Base-by-base conservation (phyloP, 1,140 invertebrate species). In the Drosophila nebulosa region DNA sequence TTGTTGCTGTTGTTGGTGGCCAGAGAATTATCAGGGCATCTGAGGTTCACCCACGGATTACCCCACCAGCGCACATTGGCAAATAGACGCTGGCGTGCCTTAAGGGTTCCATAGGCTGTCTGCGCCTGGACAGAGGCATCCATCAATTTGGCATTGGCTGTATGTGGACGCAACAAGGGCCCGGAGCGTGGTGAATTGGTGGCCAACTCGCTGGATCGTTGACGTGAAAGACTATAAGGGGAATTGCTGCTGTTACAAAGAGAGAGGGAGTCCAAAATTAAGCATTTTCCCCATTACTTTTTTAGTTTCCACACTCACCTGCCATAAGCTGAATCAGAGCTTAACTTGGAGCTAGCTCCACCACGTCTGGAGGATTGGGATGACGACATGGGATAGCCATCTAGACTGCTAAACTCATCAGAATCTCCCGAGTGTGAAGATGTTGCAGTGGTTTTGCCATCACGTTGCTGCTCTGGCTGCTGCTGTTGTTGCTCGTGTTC, bases 261-360 rank as follows among this genome's bases (percentile, higher is more conserved):
- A n/a, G n/a, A n/a, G n/a, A n/a, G n/a, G n/a, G n/a, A n/a, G n/a
- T n/a, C n/a, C n/a, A n/a, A n/a, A n/a, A n/a, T n/a, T n/a, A n/a
- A n/a, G n/a, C n/a, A n/a, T n/a, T n/a, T n/a, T n/a, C n/a, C n/a
- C n/a, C n/a, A n/a, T n/a, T n/a, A n/a, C n/a, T n/a, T n/a, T 36
- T 36, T 36, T 14, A 3, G 1, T 2, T 46, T 52, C 5, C 0
- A 35, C 7, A 16, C 78, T 92, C 80, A 95, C 95, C 95, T 95
- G 92, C 94, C 94, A 74, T 95, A 95, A 1, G 95, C 95, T 0
- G 95, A 95, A 85, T 95, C 95, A 0, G 91, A 93, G 67, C 93
- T 94, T 24, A 92, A 77, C 74, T 79, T 90, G 22, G 90, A 90
- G 42, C 71, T 69, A 5, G 78, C 84, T 9, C 78, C 90, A 12